These are phyloP conservation scores for Cinclus mexicanus DNA, from an alignment of 2,113 vertebrate species.

Conservation along the genomic window DNA sequence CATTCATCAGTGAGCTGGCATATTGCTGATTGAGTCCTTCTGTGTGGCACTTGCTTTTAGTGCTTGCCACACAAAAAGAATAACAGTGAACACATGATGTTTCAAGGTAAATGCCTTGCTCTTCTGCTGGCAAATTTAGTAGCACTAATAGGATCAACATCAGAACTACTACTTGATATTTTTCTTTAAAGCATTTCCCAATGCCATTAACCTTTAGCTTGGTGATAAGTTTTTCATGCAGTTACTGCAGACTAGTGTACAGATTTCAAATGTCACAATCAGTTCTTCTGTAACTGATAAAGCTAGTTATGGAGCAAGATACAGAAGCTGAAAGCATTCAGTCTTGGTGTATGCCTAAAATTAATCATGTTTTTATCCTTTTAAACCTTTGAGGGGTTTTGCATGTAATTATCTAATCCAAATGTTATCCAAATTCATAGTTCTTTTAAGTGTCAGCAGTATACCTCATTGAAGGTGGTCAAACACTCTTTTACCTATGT, in stretches of 20 bases:
- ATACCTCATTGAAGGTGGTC: not conserved
- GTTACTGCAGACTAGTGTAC: not conserved
- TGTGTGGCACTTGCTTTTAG: not conserved
- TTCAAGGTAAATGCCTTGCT: conserved; percentile 1
- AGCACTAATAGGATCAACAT: not conserved
- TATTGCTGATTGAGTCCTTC: not conserved
- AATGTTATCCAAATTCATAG: not conserved
- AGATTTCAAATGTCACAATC: not conserved
- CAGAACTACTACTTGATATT: not conserved
- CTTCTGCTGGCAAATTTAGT: not conserved
- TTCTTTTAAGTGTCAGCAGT: not conserved
- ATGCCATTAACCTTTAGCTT: not conserved
- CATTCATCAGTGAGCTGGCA: not conserved
- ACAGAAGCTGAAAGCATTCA: not conserved
- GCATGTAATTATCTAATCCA: not conserved
- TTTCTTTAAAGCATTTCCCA: not conserved
- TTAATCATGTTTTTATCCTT: not conserved
- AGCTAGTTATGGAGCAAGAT: not conserved
- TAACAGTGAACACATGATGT: not conserved
- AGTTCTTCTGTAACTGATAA: not conserved
- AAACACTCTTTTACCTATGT: not conserved
- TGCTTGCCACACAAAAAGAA: not conserved
- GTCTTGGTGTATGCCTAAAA: not conserved
- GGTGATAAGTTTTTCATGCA: not conserved
- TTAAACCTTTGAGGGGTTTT: not conserved